phyloP scores from a whole-genome alignment of 2,113 vertebrate genomes.

The Brevimyrus niger region DNA sequence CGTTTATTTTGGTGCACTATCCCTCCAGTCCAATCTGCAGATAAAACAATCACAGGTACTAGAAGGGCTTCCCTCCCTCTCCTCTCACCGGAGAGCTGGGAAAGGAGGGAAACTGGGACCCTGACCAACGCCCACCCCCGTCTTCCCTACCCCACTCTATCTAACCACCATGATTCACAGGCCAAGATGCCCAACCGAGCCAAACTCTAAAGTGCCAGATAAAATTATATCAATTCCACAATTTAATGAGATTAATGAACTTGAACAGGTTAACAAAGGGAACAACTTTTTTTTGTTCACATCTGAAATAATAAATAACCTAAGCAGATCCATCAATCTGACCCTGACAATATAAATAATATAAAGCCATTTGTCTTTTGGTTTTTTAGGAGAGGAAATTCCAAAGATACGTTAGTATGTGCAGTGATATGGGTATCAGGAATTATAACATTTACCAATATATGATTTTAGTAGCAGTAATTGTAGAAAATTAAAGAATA shows the following conservation, averaged over 20 bases:
- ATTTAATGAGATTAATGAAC: conserved; percentile 98
- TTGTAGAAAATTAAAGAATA: background rate
- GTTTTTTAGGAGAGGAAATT: conserved; percentile 43
- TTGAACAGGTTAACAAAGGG: conserved; percentile 53
- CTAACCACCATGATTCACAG: conserved; percentile 71
- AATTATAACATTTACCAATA: background rate
- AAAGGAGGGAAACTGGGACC: background rate
- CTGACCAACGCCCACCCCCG: conserved; percentile 40
- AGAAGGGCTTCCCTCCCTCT: background rate
- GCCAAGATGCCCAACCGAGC: conserved; percentile 63
- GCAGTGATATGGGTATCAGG: background rate
- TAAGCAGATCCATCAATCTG: conserved; percentile 95
- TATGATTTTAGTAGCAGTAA: background rate
- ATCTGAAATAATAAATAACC: conserved; percentile 96
- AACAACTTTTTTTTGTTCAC: conserved; percentile 65
- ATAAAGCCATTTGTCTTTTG: conserved; percentile 88
- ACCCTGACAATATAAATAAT: conserved; percentile 78
- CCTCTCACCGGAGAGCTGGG: background rate
- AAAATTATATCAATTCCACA: conserved; percentile 99
- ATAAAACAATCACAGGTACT: conserved; percentile 69
- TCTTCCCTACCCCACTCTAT: conserved; percentile 14
- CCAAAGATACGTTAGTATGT: too few species aligned
- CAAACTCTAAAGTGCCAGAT: conserved; percentile 91
- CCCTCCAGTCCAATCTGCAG: conserved; percentile 64
- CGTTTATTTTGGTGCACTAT: conserved; percentile 72